Evolutionary conservation across 2,113 vertebrate species (phyloP).

Genomic region (Propithecus coquereli): DNA sequence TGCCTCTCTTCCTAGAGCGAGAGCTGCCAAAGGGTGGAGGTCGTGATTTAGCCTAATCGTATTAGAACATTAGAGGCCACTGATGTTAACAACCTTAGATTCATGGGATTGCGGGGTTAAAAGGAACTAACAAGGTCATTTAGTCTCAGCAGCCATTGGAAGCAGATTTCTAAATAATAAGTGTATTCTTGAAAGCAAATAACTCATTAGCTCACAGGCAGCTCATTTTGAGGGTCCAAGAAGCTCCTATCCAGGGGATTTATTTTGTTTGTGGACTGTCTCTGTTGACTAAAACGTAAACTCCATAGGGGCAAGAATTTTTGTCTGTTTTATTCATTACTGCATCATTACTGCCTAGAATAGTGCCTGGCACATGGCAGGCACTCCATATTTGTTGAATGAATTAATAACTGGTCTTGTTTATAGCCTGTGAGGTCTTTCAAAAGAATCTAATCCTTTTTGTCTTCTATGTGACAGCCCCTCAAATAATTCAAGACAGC

Average conservation of each 20-base stretch:
- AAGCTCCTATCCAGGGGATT: not conserved
- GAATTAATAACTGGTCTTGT: constrained; percentile 38
- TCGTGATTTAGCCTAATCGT: not conserved
- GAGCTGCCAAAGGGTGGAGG: not conserved
- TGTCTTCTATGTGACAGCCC: not conserved
- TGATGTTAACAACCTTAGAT: not conserved
- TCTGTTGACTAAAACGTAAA: not conserved
- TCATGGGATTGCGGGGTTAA: not conserved
- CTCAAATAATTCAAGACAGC: constrained; percentile 28
- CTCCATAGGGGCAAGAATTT: not conserved
- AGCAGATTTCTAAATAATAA: not conserved
- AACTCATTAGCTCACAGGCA: not conserved
- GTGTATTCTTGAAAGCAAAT: not conserved
- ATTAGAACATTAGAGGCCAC: not conserved
- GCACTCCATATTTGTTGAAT: constrained; percentile 23
- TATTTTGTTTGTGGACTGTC: not conserved
- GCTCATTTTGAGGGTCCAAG: not conserved
- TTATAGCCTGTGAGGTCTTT: constrained; percentile 1
- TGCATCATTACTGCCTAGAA: not conserved
- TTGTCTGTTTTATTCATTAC: not conserved
- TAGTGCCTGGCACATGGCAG: not conserved
- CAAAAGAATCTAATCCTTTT: constrained; percentile 25
- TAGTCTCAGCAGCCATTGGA: not conserved
- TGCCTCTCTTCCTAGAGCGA: not conserved
- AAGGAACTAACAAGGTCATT: not conserved